phyloP scores from a whole-genome alignment of 2,888 invertebrate genomes.

The Sinelater perroti region DNA sequence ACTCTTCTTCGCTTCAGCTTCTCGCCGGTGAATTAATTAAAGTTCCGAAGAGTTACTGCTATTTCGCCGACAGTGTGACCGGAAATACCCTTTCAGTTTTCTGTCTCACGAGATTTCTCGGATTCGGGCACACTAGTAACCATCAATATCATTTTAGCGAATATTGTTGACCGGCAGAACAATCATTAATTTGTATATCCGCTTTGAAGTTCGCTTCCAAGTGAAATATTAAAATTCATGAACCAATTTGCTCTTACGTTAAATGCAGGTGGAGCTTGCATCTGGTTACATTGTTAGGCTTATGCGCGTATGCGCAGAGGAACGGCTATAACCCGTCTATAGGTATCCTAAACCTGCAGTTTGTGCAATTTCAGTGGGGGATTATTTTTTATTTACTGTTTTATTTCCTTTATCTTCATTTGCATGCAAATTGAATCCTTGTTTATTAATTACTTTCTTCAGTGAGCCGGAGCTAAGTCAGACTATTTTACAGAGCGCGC shows the following conservation, averaged over 20 bases:
- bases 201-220: too few relatives aligned
- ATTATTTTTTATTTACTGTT: slow-evolving; percentile 32
- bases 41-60: slow-evolving; percentile 27
- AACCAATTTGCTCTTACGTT: slow-evolving; percentile 5
- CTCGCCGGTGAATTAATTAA: slow-evolving; percentile 29
- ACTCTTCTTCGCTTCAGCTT: slow-evolving; percentile 26
- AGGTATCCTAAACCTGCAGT: slow-evolving; percentile 10
- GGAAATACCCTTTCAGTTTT: slow-evolving; percentile 30
- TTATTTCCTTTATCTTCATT: slow-evolving; percentile 30
- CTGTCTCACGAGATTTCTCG: slow-evolving; percentile 17
- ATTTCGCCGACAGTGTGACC: slow-evolving; percentile 28
- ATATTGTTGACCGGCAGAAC: slow-evolving; percentile 19
- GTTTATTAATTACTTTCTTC: slow-evolving; percentile 23
- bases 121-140: slow-evolving; percentile 21
- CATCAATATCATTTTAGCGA: slow-evolving; percentile 25
- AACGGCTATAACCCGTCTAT: slow-evolving; percentile 12
- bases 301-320: not conserved
- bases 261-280: not conserved
- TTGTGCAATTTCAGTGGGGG: slow-evolving; percentile 23
- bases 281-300: not conserved
- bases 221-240: slow-evolving; percentile 15
- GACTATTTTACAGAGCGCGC: slow-evolving; percentile 25
- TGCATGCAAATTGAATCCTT: slow-evolving; percentile 34
- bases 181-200: slow-evolving; percentile 21
- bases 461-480: slow-evolving; percentile 14